Evolutionary conservation across 2,113 vertebrate species (phyloP).

Genomic region (Vimba vimba): DNA sequence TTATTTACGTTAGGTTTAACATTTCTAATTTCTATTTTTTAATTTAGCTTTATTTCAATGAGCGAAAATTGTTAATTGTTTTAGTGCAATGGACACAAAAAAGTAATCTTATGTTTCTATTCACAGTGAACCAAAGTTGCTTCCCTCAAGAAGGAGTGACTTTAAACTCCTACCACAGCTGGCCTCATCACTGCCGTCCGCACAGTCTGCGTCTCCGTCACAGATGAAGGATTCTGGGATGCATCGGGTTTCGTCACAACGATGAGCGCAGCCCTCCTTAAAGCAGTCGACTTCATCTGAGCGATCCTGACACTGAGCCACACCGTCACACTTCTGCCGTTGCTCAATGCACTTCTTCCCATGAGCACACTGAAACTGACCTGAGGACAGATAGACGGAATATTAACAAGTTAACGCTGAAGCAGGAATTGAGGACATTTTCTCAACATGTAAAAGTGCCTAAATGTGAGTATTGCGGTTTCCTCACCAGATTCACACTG

Average conservation of each 20-base stretch:
- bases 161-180: slow-evolving; percentile 71
- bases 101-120: background rate
- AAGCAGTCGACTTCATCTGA: slow-evolving; percentile 83
- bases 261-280: slow-evolving; percentile 72
- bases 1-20: no score
- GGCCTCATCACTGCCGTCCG: slow-evolving; percentile 79
- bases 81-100: background rate
- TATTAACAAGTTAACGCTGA: background rate
- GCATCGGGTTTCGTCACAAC: slow-evolving; percentile 79
- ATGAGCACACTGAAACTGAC: slow-evolving; percentile 80
- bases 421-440: background rate
- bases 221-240: slow-evolving; percentile 83
- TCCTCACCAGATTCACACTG: slow-evolving; percentile 51
- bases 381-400: slow-evolving; percentile 53
- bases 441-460: background rate
- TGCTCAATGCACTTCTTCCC: slow-evolving; percentile 74
- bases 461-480: background rate
- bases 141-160: background rate
- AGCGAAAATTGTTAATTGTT: no score
- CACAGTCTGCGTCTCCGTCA: slow-evolving; percentile 82
- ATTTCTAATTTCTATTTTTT: no score
- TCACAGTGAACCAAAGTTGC: background rate
- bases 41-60: no score
- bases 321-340: slow-evolving; percentile 80
- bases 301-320: slow-evolving; percentile 80